These are phyloP conservation scores for Limnephilus marmoratus DNA, from an alignment of 2,888 invertebrate genomes.

Conservation along the genomic window DNA sequence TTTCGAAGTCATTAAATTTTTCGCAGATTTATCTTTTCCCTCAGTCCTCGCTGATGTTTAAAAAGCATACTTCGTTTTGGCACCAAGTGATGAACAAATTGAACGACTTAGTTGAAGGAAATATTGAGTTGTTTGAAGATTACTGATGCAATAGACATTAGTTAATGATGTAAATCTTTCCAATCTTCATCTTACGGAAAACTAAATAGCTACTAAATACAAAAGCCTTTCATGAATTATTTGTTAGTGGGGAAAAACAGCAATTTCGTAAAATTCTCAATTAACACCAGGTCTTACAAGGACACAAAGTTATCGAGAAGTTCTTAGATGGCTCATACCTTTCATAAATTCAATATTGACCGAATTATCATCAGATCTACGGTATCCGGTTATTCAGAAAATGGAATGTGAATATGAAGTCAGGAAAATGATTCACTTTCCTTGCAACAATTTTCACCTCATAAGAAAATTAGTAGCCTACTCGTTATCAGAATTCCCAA, in stretches of 20 bases:
- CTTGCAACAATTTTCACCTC: neutral
- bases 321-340: too few species aligned
- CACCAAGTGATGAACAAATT: neutral
- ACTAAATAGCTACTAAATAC: neutral
- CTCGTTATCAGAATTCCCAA: neutral
- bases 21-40: slow-evolving; percentile 12
- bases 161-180: neutral
- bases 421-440: neutral
- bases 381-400: neutral
- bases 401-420: neutral
- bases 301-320: neutral
- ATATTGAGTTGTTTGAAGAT: neutral
- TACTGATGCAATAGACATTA: neutral
- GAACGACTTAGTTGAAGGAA: neutral
- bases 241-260: neutral
- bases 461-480: neutral
- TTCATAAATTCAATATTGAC: neutral
- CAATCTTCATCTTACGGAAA: too few species aligned
- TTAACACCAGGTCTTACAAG: neutral
- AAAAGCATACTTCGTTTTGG: slow-evolving; percentile 9
- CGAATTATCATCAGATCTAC: neutral
- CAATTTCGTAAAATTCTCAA: neutral
- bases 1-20: slow-evolving; percentile 39
- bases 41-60: slow-evolving; percentile 14
- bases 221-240: neutral